These are phyloP conservation scores for Tetragonisca angustula DNA, from an alignment of 2,888 invertebrate species.

Conservation along the genomic window DNA sequence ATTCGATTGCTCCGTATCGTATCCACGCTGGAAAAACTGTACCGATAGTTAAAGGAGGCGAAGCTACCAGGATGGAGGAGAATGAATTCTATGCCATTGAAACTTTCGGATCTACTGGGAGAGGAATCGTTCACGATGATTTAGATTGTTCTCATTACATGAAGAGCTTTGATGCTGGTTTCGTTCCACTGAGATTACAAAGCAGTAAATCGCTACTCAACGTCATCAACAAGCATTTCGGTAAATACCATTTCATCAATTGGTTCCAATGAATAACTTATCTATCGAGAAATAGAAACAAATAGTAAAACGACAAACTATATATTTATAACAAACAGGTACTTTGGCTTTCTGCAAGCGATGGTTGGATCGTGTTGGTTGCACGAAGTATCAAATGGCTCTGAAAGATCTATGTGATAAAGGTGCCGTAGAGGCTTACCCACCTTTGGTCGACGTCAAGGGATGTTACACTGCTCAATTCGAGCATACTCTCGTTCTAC, in stretches of 20 bases:
- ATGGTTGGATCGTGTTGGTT: conserved; percentile 98
- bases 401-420: conserved; percentile 99
- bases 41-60: conserved; percentile 99
- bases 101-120: conserved; percentile 99
- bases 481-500: conserved; percentile 98
- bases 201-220: conserved; percentile 96
- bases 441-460: conserved; percentile 98
- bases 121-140: conserved; percentile 97
- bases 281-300: not conserved
- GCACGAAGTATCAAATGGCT: conserved; percentile 99
- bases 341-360: conserved; percentile 99
- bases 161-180: conserved; percentile 98
- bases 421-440: conserved; percentile 98
- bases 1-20: conserved; percentile 99
- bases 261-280: not conserved
- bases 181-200: conserved; percentile 95
- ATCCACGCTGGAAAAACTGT: conserved; percentile 99
- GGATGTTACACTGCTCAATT: conserved; percentile 99
- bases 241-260: conserved; percentile 80
- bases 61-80: conserved; percentile 99
- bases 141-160: conserved; percentile 99
- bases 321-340: conserved; percentile 71
- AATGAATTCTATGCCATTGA: conserved; percentile 99
- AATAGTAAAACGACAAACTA: not conserved
- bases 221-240: conserved; percentile 97